Evolutionary conservation across 2,113 vertebrate species (phyloP).

Genomic region (Paraplagusia blochii): DNA sequence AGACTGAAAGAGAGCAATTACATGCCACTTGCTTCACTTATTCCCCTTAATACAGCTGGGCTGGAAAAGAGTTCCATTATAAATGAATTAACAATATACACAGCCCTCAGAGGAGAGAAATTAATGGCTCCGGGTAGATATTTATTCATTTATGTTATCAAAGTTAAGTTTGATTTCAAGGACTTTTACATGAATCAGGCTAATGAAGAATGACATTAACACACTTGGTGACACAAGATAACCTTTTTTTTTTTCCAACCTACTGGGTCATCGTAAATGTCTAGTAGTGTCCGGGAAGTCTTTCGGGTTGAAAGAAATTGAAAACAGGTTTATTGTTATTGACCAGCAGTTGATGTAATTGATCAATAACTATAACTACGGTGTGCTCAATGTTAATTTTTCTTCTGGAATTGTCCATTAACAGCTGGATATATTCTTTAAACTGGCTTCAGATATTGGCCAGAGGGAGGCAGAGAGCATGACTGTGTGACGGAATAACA

Average conservation of each 20-base stretch:
- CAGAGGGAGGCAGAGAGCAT: neutral
- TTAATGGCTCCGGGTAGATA: neutral
- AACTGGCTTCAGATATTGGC: too few species aligned
- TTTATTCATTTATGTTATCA: slow-evolving; percentile 17
- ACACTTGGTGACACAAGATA: neutral
- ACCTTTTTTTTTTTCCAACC: too few species aligned
- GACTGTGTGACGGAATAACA: neutral
- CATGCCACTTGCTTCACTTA: slow-evolving; percentile 50
- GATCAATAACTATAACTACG: too few species aligned
- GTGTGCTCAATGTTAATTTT: too few species aligned
- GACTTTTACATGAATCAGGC: slow-evolving; percentile 1
- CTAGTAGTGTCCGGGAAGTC: too few species aligned
- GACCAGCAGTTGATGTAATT: too few species aligned
- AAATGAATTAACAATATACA: slow-evolving; percentile 43
- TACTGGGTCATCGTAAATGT: too few species aligned
- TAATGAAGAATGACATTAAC: too few species aligned
- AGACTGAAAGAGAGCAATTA: slow-evolving; percentile 53
- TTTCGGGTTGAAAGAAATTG: too few species aligned
- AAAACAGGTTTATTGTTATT: too few species aligned
- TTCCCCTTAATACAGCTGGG: slow-evolving; percentile 32
- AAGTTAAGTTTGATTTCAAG: slow-evolving; percentile 1
- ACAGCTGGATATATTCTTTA: too few species aligned
- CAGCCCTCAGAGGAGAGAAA: slow-evolving; percentile 15
- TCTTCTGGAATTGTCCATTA: too few species aligned
- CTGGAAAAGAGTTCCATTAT: slow-evolving; percentile 38